phyloP scores from a whole-genome alignment of 92 coral and sea anemone genomes.

The Porites cylindrica region DNA sequence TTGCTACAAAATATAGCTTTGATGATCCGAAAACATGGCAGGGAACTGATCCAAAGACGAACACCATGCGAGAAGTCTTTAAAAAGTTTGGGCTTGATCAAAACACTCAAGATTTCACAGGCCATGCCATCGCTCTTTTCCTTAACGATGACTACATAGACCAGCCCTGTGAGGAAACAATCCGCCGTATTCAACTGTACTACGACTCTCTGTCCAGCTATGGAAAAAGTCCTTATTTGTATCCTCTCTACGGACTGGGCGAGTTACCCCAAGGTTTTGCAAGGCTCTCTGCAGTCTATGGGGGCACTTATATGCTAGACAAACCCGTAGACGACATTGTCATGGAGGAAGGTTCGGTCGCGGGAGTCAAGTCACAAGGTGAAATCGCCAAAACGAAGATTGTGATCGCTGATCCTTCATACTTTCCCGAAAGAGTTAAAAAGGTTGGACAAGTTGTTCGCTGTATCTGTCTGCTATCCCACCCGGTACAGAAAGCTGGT shows the following conservation, averaged over 20 bases:
- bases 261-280: constrained; percentile 97
- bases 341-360: constrained; percentile 75
- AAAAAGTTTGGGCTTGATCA: constrained; percentile 76
- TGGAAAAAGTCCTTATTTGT: constrained; percentile 83
- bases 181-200: constrained; percentile 83
- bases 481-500: constrained; percentile 83
- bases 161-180: constrained; percentile 85
- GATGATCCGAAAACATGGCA: constrained; percentile 81
- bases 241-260: constrained; percentile 94
- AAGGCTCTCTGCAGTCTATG: constrained; percentile 88
- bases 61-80: constrained; percentile 87
- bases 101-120: constrained; percentile 91
- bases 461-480: constrained; percentile 92
- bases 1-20: constrained; percentile 69
- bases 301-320: constrained; percentile 91
- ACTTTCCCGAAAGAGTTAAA: constrained; percentile 80
- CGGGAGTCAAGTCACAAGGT: constrained; percentile 78
- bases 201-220: constrained; percentile 83
- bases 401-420: constrained; percentile 94
- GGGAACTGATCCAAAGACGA: constrained; percentile 68
- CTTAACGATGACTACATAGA: constrained; percentile 80
- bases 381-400: constrained; percentile 84
- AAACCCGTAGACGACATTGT: constrained; percentile 77
- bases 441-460: constrained; percentile 87
- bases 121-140: constrained; percentile 93